Base-by-base conservation (phyloP, 2,113 vertebrate species). In the Ellobius talpinus region DNA sequence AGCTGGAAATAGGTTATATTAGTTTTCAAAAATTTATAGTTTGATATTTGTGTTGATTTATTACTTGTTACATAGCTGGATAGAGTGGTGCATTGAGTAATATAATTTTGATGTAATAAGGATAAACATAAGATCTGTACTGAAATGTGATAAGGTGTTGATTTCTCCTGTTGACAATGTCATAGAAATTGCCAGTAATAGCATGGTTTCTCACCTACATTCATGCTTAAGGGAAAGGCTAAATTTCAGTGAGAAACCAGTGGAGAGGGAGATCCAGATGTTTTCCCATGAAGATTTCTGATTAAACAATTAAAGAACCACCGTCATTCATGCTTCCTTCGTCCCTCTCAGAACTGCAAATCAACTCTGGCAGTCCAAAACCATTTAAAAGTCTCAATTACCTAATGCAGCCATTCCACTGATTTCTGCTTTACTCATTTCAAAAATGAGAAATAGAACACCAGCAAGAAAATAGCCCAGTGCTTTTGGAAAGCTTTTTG, bases 371-470 rank as follows among this genome's bases (percentile, higher is more conserved):
- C 94, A 86, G 89, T 21, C 86, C 47, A 93, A 94, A 97, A 94
- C 92, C 88, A 84, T 90, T 97, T 91, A 95, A 94, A 97, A 93
- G n/a, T 96, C 95, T 96, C 95, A 95, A 65, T 97, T 96, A 97
- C 45, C 65, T 87, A 45, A 55, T 88, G 58, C 86, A 52, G 55
- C 82, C 94, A 96, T 95, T 79, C 78, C 50, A 90, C 91, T 81
- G 93, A 95, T 97, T 93, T 81, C 65, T 96, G 95, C 96, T 98
- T 96, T 96, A 94, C 31, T 96, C 87, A n/a, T 97, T 97, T 97
- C 29, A 94, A 96, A 96, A 97, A 97, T 93, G 88, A 96, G 90
- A 90, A 94, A 52, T 93, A 90, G 84, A 81, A 93, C 90, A 72
- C 33, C 68, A 95, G 70, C 73, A 85, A 90, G 76, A 95, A 96